Conservation (phyloP, 2,888 invertebrate genomes). For the Asteroscopus sphinx region DNA sequence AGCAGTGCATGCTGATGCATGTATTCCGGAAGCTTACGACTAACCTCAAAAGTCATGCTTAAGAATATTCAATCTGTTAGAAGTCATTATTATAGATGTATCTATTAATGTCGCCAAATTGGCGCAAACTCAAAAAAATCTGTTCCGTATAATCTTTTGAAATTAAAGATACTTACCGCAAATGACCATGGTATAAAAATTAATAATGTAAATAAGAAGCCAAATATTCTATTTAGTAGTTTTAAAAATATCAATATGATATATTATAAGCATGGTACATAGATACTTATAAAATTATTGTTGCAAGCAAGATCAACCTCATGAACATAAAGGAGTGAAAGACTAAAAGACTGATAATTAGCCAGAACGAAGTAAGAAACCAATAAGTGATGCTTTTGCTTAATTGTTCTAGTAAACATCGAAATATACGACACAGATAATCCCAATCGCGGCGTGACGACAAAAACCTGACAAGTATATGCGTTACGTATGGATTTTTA, state of each 20-base stretch:
- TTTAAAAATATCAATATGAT: too few species aligned
- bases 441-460: slow-evolving; percentile 17
- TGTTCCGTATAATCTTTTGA: slow-evolving; percentile 41
- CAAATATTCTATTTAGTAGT: not conserved
- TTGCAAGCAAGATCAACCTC: too few species aligned
- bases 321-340: too few species aligned
- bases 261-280: too few species aligned
- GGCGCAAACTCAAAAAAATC: slow-evolving; percentile 35
- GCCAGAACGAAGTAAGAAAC: too few species aligned
- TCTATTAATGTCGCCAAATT: slow-evolving; percentile 37
- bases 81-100: slow-evolving; percentile 10
- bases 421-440: not conserved
- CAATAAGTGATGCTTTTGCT: too few species aligned
- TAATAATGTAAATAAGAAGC: not conserved
- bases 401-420: too few species aligned
- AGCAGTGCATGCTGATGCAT: not conserved
- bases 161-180: slow-evolving; percentile 9
- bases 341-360: too few species aligned
- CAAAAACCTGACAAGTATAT: slow-evolving; percentile 26
- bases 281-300: too few species aligned
- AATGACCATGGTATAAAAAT: not conserved
- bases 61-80: slow-evolving; percentile 8
- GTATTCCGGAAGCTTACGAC: not conserved
- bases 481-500: slow-evolving; percentile 58
- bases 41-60: not conserved